Conservation (phyloP, 2,888 invertebrate species). For the Melanostoma mellinum region DNA sequence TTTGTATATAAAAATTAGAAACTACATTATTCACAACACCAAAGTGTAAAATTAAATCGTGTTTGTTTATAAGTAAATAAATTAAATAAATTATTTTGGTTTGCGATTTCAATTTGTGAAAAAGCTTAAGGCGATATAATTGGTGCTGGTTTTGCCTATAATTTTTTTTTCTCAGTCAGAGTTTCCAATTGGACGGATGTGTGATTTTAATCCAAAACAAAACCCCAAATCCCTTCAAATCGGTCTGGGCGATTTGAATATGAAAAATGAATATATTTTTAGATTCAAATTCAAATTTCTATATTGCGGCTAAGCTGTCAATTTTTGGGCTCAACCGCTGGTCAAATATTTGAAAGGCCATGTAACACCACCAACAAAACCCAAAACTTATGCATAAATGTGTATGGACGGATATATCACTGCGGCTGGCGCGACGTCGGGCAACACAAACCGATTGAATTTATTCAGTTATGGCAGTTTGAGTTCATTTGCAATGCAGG, state of each 20-base stretch:
- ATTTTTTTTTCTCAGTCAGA: not conserved
- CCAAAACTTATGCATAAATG: not conserved
- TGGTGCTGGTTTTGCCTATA: not conserved
- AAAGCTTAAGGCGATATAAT: not conserved
- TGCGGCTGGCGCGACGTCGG: not conserved
- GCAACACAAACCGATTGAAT: constrained; percentile 39
- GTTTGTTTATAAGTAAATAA: not conserved
- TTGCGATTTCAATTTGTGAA: constrained; percentile 2
- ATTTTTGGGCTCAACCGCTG: constrained; percentile 60
- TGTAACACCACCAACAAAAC: constrained; percentile 36
- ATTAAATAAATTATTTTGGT: constrained; percentile 4
- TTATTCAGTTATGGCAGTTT: constrained; percentile 54
- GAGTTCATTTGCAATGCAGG: constrained; percentile 65
- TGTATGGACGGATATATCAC: constrained; percentile 10
- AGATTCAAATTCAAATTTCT: constrained; percentile 35
- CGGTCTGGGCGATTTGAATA: constrained; percentile 21
- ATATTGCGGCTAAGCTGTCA: constrained; percentile 61
- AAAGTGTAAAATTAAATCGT: constrained; percentile 24
- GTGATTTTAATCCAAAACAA: constrained; percentile 34
- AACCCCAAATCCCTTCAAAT: constrained; percentile 29
- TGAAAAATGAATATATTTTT: constrained; percentile 34
- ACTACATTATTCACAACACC: constrained; percentile 30
- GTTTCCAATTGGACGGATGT: not conserved
- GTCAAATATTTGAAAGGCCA: constrained; percentile 51
- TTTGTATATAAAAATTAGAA: constrained; percentile 13